Evolutionary conservation across 2,113 vertebrate genomes (phyloP).

Genomic region (Pelmatolapia mariae): DNA sequence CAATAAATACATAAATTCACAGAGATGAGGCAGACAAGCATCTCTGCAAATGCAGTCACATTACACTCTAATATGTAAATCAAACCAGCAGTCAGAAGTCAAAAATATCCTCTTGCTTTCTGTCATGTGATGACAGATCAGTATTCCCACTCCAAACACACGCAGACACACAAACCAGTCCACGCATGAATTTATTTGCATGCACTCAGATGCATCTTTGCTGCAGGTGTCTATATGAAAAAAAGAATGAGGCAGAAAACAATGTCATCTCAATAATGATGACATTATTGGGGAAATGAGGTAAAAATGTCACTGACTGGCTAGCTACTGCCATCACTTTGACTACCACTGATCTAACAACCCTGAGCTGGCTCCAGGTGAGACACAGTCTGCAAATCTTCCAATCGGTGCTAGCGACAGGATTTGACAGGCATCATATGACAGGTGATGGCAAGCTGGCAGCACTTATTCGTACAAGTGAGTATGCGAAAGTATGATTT

Average conservation of each 20-base stretch:
- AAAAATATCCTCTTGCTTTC: not conserved
- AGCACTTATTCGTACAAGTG: not conserved
- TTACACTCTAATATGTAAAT: not conserved
- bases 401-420: not conserved
- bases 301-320: not conserved
- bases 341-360: not conserved
- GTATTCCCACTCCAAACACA: not conserved
- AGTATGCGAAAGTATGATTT: not conserved
- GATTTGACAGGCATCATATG: accelerated
- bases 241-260: not conserved
- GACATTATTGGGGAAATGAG: not conserved
- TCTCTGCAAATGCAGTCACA: not conserved
- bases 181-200: not conserved
- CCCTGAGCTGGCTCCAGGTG: not conserved
- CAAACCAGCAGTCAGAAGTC: not conserved
- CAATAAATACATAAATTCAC: not conserved
- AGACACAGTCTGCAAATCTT: not conserved
- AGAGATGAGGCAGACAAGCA: not conserved
- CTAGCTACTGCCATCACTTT: not conserved
- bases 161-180: not conserved
- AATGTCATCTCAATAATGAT: not conserved
- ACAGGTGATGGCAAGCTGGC: not conserved
- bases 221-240: not conserved
- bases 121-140: not conserved
- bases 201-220: not conserved